Evolutionary conservation across 2,113 vertebrate species (phyloP), one percentile per base, ranked within the genome.

Genomic region (Spea multiplicata): DNA sequence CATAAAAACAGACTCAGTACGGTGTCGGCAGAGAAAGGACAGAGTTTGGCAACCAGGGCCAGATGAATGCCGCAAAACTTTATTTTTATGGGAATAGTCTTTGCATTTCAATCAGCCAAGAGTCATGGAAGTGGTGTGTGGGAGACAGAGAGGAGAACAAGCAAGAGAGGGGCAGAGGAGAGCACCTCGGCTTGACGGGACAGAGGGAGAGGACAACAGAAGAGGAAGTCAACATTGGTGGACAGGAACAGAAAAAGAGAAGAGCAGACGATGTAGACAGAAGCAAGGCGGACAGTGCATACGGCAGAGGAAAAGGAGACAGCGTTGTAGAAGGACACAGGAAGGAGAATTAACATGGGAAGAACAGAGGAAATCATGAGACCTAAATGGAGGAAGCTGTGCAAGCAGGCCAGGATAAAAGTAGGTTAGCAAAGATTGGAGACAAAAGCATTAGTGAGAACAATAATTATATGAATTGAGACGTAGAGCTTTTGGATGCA

Each of bases 51-150:
- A 75, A 75, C 50, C 48, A 76, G 66, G 69, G 50, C 48, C 65
- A 55, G 44, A 55, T 65, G 74, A 13, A 17, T 46, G 64, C 64
- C 64, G 67, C 53, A 16, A 65, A 67, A 57, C 16, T 75, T 6
- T 67, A 66, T 44, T 66, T 75, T 75, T 75, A 53, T 52, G 61
- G 17, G 61, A 16, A 53, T 30, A 66, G 62, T 57, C 44, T 75
- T 66, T 76, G 66, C 74, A 75, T 55, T 49, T 75, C 64, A 68
- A 69, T 69, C 10, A 76, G 74, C 66, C 66, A 76, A 66, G 30
- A 76, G n/a, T 66, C 3, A 53, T 74, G 46, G n/a, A 61, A 17
- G 16, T 13, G 48, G 50, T 49, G 48, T 49, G 52, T 45, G 30
- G 1, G 30, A n/a, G 45, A 53, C 44, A 47, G n/a, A 74, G 61